Conservation (phyloP, 2,797 vertebrate genomes). For the Poliocrania exsul region DNA sequence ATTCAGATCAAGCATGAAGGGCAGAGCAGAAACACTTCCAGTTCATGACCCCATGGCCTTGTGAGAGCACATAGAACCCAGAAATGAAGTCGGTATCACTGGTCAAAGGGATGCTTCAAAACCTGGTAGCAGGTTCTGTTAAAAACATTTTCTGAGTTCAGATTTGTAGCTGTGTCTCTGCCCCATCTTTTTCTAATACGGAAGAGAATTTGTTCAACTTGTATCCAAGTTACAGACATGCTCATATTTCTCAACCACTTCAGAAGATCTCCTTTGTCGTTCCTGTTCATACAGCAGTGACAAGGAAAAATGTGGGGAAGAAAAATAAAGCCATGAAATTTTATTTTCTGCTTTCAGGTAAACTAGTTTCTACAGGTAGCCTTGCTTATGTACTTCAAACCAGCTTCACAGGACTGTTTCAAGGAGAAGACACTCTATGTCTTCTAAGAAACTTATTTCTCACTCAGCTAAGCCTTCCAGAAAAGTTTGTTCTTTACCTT, state of each 20-base stretch:
- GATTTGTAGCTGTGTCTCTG: not conserved
- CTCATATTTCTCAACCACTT: not conserved
- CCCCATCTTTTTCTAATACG: not conserved
- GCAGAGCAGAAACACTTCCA: not conserved
- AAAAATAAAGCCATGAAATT: not conserved
- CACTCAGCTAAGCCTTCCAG: not conserved
- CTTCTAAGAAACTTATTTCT: not conserved
- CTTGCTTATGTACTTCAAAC: not conserved
- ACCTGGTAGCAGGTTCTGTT: not conserved
- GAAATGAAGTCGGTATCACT: not conserved
- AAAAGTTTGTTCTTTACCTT: not conserved
- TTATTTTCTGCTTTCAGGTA: not conserved
- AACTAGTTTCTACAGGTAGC: not conserved
- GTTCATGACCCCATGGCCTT: not conserved
- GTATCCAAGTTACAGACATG: not conserved
- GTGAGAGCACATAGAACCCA: not conserved
- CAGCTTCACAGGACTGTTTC: not conserved
- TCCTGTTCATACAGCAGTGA: not conserved
- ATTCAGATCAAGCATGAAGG: not conserved
- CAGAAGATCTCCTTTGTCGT: not conserved
- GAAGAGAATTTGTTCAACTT: not conserved
- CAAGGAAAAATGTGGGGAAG: not conserved
- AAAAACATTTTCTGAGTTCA: not conserved
- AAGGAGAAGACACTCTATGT: not conserved
- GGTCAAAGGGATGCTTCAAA: not conserved